Conservation (phyloP, 1,140 invertebrate species). For the Subanguina moxae region DNA sequence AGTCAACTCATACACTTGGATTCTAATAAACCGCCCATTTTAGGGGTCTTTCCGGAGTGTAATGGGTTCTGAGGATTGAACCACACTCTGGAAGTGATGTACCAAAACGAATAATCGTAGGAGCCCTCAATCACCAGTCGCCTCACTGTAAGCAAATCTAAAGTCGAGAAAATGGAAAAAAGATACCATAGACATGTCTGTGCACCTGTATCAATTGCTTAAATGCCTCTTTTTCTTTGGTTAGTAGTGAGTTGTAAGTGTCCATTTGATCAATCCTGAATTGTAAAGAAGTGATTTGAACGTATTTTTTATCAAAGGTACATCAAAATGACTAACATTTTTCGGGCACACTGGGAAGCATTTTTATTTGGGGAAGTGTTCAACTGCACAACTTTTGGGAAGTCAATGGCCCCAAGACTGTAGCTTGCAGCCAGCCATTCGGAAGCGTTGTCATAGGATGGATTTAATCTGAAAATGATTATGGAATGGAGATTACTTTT, state of each 20-base stretch:
- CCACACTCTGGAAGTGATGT: too few relatives aligned
- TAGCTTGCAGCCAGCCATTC: slow-evolving; percentile 33
- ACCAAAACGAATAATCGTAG: too few relatives aligned
- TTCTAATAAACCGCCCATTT: too few relatives aligned
- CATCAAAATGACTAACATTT: slow-evolving; percentile 4
- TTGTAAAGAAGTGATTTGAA: too few relatives aligned
- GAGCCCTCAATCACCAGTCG: too few relatives aligned
- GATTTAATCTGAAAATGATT: slow-evolving; percentile 38
- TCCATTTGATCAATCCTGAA: slow-evolving; percentile 11
- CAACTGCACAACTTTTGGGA: slow-evolving; percentile 15
- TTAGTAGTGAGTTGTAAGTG: slow-evolving; percentile 13
- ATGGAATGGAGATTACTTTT: slow-evolving; percentile 1
- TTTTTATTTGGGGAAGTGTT: background rate
- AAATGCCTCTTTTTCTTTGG: slow-evolving; percentile 15
- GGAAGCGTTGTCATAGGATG: slow-evolving; percentile 42
- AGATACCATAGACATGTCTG: slow-evolving; percentile 36
- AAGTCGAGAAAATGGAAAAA: too few relatives aligned
- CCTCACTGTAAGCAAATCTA: too few relatives aligned
- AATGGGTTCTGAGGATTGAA: too few relatives aligned
- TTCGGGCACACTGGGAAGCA: background rate
- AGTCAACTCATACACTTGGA: too few relatives aligned
- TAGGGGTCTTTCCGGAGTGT: too few relatives aligned
- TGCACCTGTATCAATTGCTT: slow-evolving; percentile 30
- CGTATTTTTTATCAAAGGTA: too few relatives aligned
- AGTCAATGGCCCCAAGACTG: slow-evolving; percentile 14